Evolutionary conservation across 2,797 vertebrate species (phyloP), one percentile per base, ranked within the genome.

Genomic region (Siniperca obscura): DNA sequence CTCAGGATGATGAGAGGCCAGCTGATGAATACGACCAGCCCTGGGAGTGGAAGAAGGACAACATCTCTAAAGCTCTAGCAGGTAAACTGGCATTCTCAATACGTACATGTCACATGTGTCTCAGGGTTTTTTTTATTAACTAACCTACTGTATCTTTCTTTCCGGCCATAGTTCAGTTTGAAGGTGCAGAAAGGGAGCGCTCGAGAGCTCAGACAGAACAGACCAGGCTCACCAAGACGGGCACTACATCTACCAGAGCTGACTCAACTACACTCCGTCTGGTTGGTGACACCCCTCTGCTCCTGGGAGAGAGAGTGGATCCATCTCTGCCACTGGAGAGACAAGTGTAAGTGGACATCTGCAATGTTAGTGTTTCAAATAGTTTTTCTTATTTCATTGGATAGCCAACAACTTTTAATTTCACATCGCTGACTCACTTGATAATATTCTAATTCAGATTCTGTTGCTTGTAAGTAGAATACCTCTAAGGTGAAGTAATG

Each of bases 11-110:
- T 0, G 97, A 98, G 83, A 94, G 97, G 89, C 97, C 97, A 0
- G 97, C 97, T 0, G 97, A 98, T 0, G 97, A 98, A 56, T 98
- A 98, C 0, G 97, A 98, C 84, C 97, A 98, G 89, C 97, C 97
- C 2, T 98, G 97, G 97, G 97, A 98, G 89, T 98, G 97, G 97
- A 98, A 98, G 90, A 98, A 97, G 76, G 97, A 97, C 27, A 93
- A 97, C 91, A 98, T 98, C 88, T 98, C 97, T 0, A 95, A 97
- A 82, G 97, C 97, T 0, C 95, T 98, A 6, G 97, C 97, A 91
- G 97, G 97, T 98, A 86, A 64, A 4, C 27, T 22, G 21, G 4
- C 11, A 10, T n/a, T 48, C 34, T 19, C 4, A 6, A 7, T 48
- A 2, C 14, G 0, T 38, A 0, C 7, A n/a, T 48, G n/a, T 22